These are phyloP conservation scores for Brachyistius frenatus DNA, from an alignment of 2,113 vertebrate genomes.

Conservation along the genomic window DNA sequence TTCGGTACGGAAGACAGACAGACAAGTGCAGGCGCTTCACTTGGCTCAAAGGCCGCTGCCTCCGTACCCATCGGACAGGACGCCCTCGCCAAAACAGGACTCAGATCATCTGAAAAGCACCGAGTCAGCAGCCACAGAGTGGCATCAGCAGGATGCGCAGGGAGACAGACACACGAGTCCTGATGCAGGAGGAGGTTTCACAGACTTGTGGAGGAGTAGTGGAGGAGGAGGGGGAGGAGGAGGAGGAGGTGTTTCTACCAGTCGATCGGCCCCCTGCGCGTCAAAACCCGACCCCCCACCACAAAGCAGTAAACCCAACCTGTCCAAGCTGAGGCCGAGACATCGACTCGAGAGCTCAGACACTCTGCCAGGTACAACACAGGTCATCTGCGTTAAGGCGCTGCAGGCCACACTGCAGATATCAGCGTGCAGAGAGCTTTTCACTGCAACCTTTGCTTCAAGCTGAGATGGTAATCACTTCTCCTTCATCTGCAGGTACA, in stretches of 20 bases:
- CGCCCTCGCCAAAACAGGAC: conserved; percentile 74
- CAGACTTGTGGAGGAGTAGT: conserved; percentile 69
- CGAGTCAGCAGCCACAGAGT: conserved; percentile 54
- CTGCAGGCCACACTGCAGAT: not conserved
- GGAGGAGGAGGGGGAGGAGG: conserved; percentile 45
- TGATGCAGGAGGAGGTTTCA: conserved; percentile 38
- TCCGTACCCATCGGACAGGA: conserved; percentile 77
- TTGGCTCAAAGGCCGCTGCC: conserved; percentile 76
- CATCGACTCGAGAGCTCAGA: conserved; percentile 76
- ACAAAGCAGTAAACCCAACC: conserved; percentile 79
- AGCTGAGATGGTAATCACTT: not conserved
- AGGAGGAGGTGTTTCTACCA: conserved; percentile 26
- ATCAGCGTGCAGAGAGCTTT: not conserved
- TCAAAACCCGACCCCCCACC: conserved; percentile 79
- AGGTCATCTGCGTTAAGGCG: not conserved
- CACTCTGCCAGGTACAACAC: conserved; percentile 59
- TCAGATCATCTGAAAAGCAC: conserved; percentile 42
- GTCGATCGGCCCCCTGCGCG: conserved; percentile 35
- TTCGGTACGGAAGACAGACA: conserved; percentile 61
- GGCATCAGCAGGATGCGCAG: conserved; percentile 58
- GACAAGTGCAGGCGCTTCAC: conserved; percentile 55
- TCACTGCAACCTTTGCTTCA: not conserved
- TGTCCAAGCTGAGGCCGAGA: conserved; percentile 72
- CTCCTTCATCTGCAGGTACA: conserved; percentile 34
- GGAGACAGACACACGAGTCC: conserved; percentile 54